These are phyloP conservation scores for Hypselothyrea guttata DNA, from an alignment of 2,888 invertebrate species.

Conservation along the genomic window DNA sequence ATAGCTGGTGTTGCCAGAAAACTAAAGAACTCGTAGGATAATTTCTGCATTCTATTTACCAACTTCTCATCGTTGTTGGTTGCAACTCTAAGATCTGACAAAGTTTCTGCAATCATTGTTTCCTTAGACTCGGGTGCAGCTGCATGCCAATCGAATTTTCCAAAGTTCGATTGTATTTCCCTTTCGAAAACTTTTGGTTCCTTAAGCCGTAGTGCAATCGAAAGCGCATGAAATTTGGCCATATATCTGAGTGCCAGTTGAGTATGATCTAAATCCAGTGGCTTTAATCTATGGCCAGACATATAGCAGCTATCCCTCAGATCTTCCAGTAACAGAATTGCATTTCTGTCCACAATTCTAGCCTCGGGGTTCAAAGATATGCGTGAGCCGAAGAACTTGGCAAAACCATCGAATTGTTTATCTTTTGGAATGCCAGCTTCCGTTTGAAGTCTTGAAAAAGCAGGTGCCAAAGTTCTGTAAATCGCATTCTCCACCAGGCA, in stretches of 20 bases:
- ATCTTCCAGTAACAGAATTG: slow-evolving; percentile 58
- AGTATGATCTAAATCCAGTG: slow-evolving; percentile 47
- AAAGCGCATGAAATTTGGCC: slow-evolving; percentile 57
- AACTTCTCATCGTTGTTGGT: slow-evolving; percentile 41
- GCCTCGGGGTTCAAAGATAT: slow-evolving; percentile 23
- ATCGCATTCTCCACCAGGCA: slow-evolving; percentile 57
- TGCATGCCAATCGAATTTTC: slow-evolving; percentile 61
- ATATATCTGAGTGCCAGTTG: slow-evolving; percentile 39
- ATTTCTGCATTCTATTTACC: slow-evolving; percentile 17
- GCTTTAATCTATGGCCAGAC: slow-evolving; percentile 38
- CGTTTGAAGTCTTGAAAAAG: slow-evolving; percentile 28
- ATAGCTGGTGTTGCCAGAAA: slow-evolving; percentile 44
- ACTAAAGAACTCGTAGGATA: slow-evolving; percentile 48
- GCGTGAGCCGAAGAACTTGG: slow-evolving; percentile 55
- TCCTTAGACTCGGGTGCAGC: slow-evolving; percentile 56
- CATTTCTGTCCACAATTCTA: slow-evolving; percentile 47
- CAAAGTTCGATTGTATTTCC: slow-evolving; percentile 48
- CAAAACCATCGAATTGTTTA: slow-evolving; percentile 50
- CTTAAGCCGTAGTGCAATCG: slow-evolving; percentile 43
- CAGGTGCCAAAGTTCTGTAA: slow-evolving; percentile 52
- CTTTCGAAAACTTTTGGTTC: slow-evolving; percentile 34
- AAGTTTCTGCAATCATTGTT: slow-evolving; percentile 52
- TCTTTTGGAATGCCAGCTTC: slow-evolving; percentile 33
- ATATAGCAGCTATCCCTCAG: slow-evolving; percentile 28
- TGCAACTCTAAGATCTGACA: slow-evolving; percentile 44